Conservation (phyloP, 2,888 invertebrate species). For the Chelonus formosanus region DNA sequence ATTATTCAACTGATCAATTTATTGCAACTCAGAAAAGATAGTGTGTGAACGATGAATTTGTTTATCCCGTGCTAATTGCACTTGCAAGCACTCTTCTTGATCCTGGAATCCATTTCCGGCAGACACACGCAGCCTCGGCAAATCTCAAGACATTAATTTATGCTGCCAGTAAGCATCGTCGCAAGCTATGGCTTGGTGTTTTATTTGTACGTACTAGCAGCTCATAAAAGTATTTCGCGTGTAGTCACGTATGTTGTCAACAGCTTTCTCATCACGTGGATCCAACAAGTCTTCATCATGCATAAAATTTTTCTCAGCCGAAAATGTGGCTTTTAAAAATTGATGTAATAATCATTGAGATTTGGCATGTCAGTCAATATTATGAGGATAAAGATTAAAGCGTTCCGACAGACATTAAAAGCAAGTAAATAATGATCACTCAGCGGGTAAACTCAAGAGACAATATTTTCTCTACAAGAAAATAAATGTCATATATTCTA, state of each 20-base stretch:
- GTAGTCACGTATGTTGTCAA: constrained; percentile 23
- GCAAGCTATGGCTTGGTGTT: constrained; percentile 23
- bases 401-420: constrained; percentile 7
- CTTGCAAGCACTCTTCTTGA: constrained; percentile 26
- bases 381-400: constrained; percentile 22
- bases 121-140: constrained; percentile 32
- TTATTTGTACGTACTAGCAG: constrained; percentile 22
- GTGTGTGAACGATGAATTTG: too few species aligned
- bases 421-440: constrained; percentile 11
- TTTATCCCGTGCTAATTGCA: constrained; percentile 23
- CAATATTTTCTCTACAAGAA: not conserved
- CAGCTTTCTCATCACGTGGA: constrained; percentile 20
- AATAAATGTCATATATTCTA: not conserved
- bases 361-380: constrained; percentile 19
- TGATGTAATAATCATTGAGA: constrained; percentile 4
- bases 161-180: constrained; percentile 23
- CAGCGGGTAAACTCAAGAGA: not conserved
- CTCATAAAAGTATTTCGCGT: constrained; percentile 20
- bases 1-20: too few species aligned
- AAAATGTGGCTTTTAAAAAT: constrained; percentile 3
- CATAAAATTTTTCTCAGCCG: not conserved
- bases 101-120: constrained; percentile 47
- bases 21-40: too few species aligned
- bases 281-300: constrained; percentile 30
- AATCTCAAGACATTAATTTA: constrained; percentile 36